Percentiles rank a stretch among this genome's conserved stretches.
phyloP scores from a whole-genome alignment of 2,113 vertebrate species.

The Scophthalmus maximus region DNA sequence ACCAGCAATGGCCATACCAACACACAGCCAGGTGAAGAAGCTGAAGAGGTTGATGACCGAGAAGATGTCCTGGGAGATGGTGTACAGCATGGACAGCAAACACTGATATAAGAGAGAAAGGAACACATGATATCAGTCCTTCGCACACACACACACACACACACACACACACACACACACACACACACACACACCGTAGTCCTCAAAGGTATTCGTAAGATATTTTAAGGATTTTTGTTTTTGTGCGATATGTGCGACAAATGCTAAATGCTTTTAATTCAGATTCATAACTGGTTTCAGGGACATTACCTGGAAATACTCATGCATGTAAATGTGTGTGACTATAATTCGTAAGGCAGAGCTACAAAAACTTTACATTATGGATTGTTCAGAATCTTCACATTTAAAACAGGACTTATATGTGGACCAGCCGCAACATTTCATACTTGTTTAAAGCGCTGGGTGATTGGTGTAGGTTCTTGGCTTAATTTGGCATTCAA shows the following conservation, averaged over 20 bases:
- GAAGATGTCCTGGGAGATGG: slow-evolving; percentile 82
- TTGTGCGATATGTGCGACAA: not conserved
- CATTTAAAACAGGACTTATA: too few species aligned
- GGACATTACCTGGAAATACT: not conserved
- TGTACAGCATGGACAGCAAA: slow-evolving; percentile 80
- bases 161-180: not conserved
- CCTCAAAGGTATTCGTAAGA: too few species aligned
- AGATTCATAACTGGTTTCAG: not conserved
- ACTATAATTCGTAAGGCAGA: too few species aligned
- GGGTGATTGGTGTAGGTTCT: too few species aligned
- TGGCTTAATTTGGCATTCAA: not conserved
- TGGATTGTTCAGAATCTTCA: too few species aligned
- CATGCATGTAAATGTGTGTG: not conserved
- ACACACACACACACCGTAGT: too few species aligned
- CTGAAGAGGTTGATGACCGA: slow-evolving; percentile 84
- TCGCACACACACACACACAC: not conserved
- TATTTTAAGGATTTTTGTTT: too few species aligned
- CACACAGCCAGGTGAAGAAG: slow-evolving; percentile 84
- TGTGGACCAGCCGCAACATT: too few species aligned
- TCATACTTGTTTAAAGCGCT: too few species aligned
- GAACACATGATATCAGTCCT: not conserved
- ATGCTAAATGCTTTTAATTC: not conserved
- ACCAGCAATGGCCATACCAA: slow-evolving; percentile 80
- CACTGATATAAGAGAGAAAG: slow-evolving; percentile 58
- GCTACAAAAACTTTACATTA: too few species aligned